Conservation (phyloP, 2,888 invertebrate genomes). For the Dryococelus australis region DNA sequence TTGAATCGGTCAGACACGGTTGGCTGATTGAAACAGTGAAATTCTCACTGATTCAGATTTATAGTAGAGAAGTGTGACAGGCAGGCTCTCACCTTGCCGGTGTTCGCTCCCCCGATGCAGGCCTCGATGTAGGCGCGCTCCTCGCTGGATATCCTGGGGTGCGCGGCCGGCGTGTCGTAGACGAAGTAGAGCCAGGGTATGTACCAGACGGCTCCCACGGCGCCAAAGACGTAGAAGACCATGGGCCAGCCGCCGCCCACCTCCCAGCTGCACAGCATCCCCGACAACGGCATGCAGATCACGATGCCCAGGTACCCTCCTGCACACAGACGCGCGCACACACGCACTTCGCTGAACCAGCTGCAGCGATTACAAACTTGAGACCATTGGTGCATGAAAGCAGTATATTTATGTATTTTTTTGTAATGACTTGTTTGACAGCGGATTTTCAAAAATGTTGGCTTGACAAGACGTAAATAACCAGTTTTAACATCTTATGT, state of each 20-base stretch:
- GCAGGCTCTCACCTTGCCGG: not conserved
- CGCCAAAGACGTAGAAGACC: conserved; percentile 86
- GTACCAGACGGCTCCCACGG: conserved; percentile 83
- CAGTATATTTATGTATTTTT: too few species aligned
- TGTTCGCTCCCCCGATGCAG: not conserved
- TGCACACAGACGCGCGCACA: conserved; percentile 53
- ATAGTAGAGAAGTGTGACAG: too few species aligned
- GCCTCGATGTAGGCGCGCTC: conserved; percentile 68
- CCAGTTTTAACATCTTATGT: too few species aligned
- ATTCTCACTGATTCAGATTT: too few species aligned
- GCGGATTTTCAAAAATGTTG: too few species aligned
- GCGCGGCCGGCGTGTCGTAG: conserved; percentile 75
- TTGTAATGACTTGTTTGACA: too few species aligned
- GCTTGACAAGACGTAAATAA: too few species aligned
- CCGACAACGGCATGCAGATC: conserved; percentile 82
- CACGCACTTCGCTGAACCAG: too few species aligned
- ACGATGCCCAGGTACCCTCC: conserved; percentile 92
- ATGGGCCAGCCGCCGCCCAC: conserved; percentile 85
- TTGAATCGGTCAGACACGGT: too few species aligned
- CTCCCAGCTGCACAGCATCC: conserved; percentile 80
- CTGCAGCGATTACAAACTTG: too few species aligned
- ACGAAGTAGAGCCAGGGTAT: conserved; percentile 77
- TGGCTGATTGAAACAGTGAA: too few species aligned
- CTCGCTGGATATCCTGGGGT: conserved; percentile 76
- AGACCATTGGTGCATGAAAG: too few species aligned